phyloP scores from a whole-genome alignment of 2,888 invertebrate species.

The Lycaena phlaeas region DNA sequence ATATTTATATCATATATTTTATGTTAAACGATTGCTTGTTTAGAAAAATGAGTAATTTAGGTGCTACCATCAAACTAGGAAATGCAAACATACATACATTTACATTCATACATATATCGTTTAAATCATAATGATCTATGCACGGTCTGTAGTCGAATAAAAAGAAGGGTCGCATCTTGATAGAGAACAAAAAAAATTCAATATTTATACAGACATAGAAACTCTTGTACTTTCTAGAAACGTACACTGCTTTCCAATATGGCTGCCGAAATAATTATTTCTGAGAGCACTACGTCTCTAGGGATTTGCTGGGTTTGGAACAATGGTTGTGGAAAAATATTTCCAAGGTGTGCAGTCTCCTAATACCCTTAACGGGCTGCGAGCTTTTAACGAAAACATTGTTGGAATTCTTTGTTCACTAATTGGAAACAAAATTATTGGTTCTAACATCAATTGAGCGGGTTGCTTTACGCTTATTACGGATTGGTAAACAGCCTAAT shows the following conservation, averaged over 20 bases:
- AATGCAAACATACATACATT: neutral
- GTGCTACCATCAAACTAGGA: too few relatives aligned
- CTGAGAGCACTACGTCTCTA: slow-evolving; percentile 15
- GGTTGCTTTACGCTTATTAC: too few relatives aligned
- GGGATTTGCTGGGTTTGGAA: slow-evolving; percentile 12
- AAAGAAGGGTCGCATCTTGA: too few relatives aligned
- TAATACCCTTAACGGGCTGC: neutral
- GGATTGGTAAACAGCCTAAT: too few relatives aligned
- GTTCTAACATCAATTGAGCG: neutral
- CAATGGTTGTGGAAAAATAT: slow-evolving; percentile 12
- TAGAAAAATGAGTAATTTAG: too few relatives aligned
- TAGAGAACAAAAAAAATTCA: too few relatives aligned
- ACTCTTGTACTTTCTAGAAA: too few relatives aligned
- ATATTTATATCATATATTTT: too few relatives aligned
- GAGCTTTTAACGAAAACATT: slow-evolving; percentile 5
- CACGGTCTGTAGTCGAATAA: too few relatives aligned
- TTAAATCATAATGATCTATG: too few relatives aligned
- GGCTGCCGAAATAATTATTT: slow-evolving; percentile 21
- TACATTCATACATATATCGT: neutral
- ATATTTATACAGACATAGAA: too few relatives aligned
- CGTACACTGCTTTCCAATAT: slow-evolving; percentile 11
- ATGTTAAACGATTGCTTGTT: too few relatives aligned
- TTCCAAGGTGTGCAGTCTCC: slow-evolving; percentile 18
- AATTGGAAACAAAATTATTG: slow-evolving; percentile 3
- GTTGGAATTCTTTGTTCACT: neutral